phyloP scores from a whole-genome alignment of 2,797 vertebrate species.

The Enteromius unitaeniatus region DNA sequence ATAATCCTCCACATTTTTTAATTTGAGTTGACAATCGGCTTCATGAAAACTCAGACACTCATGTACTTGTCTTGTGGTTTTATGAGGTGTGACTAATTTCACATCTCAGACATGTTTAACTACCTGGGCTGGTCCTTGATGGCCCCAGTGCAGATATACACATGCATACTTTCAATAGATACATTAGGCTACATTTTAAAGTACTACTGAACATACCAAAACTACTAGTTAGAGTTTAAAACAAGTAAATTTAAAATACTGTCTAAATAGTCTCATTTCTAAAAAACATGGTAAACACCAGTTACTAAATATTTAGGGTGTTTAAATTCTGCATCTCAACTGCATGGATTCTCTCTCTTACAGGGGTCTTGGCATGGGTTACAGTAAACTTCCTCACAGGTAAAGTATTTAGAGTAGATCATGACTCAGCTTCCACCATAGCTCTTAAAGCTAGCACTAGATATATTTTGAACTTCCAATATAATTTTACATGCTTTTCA shows the following conservation, averaged over 20 bases:
- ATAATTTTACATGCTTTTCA: slow-evolving; percentile 54
- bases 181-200: slow-evolving; percentile 28
- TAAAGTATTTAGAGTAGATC: slow-evolving; percentile 71
- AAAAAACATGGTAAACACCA: no score
- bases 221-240: slow-evolving; percentile 41
- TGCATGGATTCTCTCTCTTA: slow-evolving; percentile 63
- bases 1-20: slow-evolving; percentile 68
- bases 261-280: no score
- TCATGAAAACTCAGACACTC: slow-evolving; percentile 68
- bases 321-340: slow-evolving; percentile 8
- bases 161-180: slow-evolving; percentile 30
- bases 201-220: slow-evolving; percentile 24
- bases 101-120: slow-evolving; percentile 73
- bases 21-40: slow-evolving; percentile 66
- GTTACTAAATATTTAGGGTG: neutral
- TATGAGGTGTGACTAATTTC: slow-evolving; percentile 69
- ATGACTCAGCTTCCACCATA: slow-evolving; percentile 65
- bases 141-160: slow-evolving; percentile 46
- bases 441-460: neutral
- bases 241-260: neutral
- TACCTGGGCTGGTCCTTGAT: slow-evolving; percentile 69
- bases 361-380: slow-evolving; percentile 97
- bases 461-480: slow-evolving; percentile 48
- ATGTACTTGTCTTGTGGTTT: slow-evolving; percentile 69
- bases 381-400: slow-evolving; percentile 99